Evolutionary conservation across 2,797 vertebrate species (phyloP).

Genomic region (Sarcoramphus papa): DNA sequence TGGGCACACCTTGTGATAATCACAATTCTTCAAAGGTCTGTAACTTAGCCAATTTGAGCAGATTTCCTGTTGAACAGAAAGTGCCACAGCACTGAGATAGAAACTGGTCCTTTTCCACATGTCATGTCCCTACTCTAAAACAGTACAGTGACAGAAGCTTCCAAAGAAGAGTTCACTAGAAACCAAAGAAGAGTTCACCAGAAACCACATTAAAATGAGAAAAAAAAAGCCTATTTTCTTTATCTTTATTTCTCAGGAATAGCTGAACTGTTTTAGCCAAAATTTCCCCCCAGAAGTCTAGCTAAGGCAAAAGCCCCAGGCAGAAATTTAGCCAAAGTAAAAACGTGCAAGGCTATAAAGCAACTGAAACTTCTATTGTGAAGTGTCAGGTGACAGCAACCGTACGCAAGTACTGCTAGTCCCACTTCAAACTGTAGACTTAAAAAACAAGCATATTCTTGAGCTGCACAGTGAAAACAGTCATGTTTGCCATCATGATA

Average conservation of each 20-base stretch:
- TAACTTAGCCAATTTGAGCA: neutral
- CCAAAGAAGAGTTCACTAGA: neutral
- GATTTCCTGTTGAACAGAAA: neutral
- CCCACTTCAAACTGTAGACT: neutral
- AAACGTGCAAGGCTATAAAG: neutral
- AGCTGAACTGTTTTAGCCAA: neutral
- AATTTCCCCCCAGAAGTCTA: neutral
- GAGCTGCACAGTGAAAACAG: neutral
- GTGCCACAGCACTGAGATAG: neutral
- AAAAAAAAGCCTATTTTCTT: neutral
- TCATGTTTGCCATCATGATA: neutral
- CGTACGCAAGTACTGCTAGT: accelerated
- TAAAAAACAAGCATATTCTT: neutral
- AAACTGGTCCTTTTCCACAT: neutral
- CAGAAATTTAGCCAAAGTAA: neutral
- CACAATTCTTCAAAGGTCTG: neutral
- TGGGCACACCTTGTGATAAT: neutral
- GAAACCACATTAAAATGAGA: neutral
- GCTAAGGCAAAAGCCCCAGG: neutral
- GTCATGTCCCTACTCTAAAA: neutral
- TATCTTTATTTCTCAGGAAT: neutral
- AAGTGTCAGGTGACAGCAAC: neutral
- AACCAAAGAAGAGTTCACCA: neutral
- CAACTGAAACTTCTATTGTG: neutral
- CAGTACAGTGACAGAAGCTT: neutral